Evolutionary conservation across 2,113 vertebrate genomes (phyloP).

Genomic region (Galbula dea): DNA sequence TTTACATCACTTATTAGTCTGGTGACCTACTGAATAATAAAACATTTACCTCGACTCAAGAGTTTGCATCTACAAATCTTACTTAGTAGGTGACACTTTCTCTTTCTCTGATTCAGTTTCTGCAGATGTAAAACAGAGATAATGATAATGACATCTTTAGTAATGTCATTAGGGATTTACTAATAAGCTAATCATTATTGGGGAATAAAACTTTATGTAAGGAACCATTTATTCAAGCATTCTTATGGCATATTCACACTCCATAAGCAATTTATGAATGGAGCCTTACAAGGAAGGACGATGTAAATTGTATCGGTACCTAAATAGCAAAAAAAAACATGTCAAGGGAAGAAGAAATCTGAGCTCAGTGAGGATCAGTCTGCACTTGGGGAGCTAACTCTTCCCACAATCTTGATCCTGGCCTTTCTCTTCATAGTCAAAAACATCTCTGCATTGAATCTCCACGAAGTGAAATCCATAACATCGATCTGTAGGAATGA

Average conservation of each 20-base stretch:
- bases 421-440: not conserved
- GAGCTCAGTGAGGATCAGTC: not conserved
- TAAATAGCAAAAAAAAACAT: not conserved
- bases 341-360: not conserved
- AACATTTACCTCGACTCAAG: not conserved
- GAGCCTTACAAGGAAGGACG: not conserved
- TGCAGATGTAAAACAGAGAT: conserved; percentile 31
- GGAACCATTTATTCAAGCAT: conserved; percentile 45
- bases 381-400: not conserved
- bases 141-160: conserved; percentile 59
- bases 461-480: conserved; percentile 3
- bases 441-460: not conserved
- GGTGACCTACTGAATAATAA: not conserved
- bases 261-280: conserved; percentile 37
- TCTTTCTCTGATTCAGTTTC: conserved; percentile 11
- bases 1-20: not conserved
- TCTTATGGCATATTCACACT: conserved; percentile 15
- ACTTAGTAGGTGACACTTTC: conserved; percentile 12
- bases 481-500: not conserved
- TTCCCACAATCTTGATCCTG: not conserved
- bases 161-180: conserved; percentile 42
- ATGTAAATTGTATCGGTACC: not conserved
- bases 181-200: conserved; percentile 59
- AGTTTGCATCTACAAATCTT: not conserved
- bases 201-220: conserved; percentile 52